These are phyloP conservation scores for Campoplex nolae DNA, from an alignment of 2,888 invertebrate genomes.

Conservation along the genomic window DNA sequence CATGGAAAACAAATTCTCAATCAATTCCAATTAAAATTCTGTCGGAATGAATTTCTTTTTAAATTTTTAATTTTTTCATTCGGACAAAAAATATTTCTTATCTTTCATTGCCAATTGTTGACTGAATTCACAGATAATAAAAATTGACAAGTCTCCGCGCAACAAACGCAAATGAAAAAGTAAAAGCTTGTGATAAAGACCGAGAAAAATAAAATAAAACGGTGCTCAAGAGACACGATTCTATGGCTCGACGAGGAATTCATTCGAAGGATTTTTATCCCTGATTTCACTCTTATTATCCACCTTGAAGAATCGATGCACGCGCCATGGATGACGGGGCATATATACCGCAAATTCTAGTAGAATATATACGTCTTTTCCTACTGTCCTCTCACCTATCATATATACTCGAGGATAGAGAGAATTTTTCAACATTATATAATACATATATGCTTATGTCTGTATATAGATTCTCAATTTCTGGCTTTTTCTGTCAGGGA, in stretches of 20 bases:
- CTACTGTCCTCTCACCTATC: too few species aligned
- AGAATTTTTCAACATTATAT: slow-evolving; percentile 27
- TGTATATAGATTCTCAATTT: background rate
- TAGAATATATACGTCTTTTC: too few species aligned
- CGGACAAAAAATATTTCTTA: background rate
- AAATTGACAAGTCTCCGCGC: background rate
- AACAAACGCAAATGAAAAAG: background rate
- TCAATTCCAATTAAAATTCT: background rate
- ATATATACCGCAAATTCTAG: background rate
- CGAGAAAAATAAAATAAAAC: slow-evolving; percentile 32
- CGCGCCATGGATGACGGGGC: too few species aligned
- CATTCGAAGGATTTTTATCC: slow-evolving; percentile 61
- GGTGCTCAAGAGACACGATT: slow-evolving; percentile 30
- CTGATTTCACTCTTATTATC: slow-evolving; percentile 63
- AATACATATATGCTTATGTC: background rate
- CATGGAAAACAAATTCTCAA: background rate
- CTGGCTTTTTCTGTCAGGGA: slow-evolving; percentile 17
- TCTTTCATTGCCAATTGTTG: too few species aligned
- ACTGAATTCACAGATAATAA: background rate
- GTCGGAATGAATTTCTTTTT: too few species aligned
- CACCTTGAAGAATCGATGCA: slow-evolving; percentile 57
- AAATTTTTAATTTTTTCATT: background rate
- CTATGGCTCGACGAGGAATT: slow-evolving; percentile 42
- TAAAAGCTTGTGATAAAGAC: background rate
- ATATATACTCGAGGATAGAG: slow-evolving; percentile 13